These are phyloP conservation scores for Falco biarmicus DNA, from an alignment of 2,797 vertebrate genomes.

Conservation along the genomic window DNA sequence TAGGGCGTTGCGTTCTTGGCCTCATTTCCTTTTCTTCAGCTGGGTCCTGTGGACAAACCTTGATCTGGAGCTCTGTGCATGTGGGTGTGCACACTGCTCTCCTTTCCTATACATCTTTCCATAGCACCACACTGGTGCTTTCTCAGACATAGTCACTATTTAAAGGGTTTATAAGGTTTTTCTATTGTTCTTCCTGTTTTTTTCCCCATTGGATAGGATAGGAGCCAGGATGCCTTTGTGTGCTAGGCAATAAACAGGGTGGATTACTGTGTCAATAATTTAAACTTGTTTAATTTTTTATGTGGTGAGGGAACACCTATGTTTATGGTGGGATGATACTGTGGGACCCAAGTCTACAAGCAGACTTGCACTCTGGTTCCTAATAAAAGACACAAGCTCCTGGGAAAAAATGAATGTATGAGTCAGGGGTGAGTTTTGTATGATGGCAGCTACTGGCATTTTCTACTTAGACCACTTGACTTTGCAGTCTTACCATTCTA, in stretches of 20 bases:
- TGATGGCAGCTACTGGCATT: not conserved
- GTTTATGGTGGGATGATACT: not conserved
- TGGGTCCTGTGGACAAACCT: not conserved
- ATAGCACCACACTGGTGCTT: not conserved
- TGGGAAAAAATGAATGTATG: not conserved
- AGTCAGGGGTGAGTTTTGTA: not conserved
- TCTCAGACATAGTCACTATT: not conserved
- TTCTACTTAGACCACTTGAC: not conserved
- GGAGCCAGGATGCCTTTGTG: not conserved
- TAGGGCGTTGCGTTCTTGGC: not conserved
- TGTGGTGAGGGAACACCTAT: rapidly evolving
- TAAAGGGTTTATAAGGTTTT: not conserved
- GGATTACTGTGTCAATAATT: not conserved
- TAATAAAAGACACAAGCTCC: not conserved
- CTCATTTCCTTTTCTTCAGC: not conserved
- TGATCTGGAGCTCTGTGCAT: not conserved
- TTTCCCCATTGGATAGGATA: not conserved
- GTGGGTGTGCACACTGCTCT: not conserved
- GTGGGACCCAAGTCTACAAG: not conserved
- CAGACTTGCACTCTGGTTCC: not conserved
- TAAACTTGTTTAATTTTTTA: not conserved
- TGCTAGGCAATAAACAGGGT: not conserved
- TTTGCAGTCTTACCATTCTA: not conserved
- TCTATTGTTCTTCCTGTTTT: not conserved
- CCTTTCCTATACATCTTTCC: not conserved